Conservation (phyloP, 2,113 vertebrate species). For the Lepus americanus region DNA sequence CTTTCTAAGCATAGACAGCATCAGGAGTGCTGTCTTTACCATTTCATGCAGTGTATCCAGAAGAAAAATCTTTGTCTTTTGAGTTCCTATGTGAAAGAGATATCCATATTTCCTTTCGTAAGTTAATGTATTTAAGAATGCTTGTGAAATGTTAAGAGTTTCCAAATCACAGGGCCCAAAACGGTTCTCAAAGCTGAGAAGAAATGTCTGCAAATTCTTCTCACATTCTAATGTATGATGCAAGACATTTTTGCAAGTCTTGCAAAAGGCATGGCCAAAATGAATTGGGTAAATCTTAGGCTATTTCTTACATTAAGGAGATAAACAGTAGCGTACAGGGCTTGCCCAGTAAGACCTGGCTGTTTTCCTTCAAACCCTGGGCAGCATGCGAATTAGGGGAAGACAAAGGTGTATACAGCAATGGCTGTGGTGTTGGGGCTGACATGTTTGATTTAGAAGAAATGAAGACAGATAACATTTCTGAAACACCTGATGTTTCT, state of each 20-base stretch:
- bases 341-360: background rate
- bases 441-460: background rate
- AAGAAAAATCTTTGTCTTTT: background rate
- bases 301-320: background rate
- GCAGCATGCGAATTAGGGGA: background rate
- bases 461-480: slow-evolving; percentile 10
- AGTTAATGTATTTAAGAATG: background rate
- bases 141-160: background rate
- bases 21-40: background rate
- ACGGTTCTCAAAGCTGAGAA: background rate
- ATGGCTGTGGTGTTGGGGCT: background rate
- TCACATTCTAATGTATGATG: background rate
- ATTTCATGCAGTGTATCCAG: background rate
- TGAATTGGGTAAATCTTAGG: background rate
- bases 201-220: background rate
- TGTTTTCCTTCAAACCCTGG: background rate
- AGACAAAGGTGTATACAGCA: background rate
- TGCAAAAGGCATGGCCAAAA: background rate
- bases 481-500: background rate
- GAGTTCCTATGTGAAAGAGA: background rate
- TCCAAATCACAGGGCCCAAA: background rate
- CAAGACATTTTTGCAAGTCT: slow-evolving; percentile 13
- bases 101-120: background rate
- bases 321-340: background rate
- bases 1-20: background rate